A percentile compares a stretch with the other conserved stretches of the same genome.
Conservation (phyloP, 2,888 invertebrate species). For the Ormyrus thymus region DNA sequence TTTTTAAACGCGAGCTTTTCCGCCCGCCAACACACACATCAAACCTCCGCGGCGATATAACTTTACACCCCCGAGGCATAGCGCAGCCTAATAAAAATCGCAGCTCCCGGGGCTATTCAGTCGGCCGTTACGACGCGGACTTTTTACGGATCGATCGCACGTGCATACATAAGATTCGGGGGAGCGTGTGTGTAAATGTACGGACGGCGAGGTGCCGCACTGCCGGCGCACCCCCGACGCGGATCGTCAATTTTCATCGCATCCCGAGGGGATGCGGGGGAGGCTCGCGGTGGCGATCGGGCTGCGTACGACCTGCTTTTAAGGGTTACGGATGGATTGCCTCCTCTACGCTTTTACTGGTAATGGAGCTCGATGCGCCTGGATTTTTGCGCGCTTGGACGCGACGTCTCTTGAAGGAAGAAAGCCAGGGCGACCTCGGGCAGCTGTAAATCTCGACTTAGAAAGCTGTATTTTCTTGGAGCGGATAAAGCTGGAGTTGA, state of each 20-base stretch:
- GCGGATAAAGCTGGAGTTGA: not conserved
- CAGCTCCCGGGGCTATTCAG: not conserved
- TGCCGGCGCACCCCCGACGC: conserved; percentile 61
- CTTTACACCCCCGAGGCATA: too few relatives aligned
- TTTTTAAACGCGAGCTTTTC: too few relatives aligned
- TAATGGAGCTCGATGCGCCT: too few relatives aligned
- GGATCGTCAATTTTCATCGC: conserved; percentile 52
- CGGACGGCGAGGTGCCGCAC: conserved; percentile 59
- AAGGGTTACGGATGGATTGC: not conserved
- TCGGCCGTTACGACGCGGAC: conserved; percentile 22
- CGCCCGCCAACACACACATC: too few relatives aligned
- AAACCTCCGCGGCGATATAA: too few relatives aligned
- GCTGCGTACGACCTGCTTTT: conserved; percentile 20
- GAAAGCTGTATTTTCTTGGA: too few relatives aligned
- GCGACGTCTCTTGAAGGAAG: too few relatives aligned
- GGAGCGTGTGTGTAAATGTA: not conserved
- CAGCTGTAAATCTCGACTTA: too few relatives aligned
- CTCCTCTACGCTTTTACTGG: too few relatives aligned
- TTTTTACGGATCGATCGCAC: conserved; percentile 39
- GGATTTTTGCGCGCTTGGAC: too few relatives aligned
- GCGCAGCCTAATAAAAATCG: too few relatives aligned
- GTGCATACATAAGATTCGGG: not conserved
- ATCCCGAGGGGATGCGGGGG: conserved; percentile 18
- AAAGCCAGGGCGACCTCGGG: too few relatives aligned
- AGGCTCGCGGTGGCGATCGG: conserved; percentile 11